These are phyloP conservation scores for Rhagonycha lutea DNA, from an alignment of 2,888 invertebrate genomes.

Conservation along the genomic window DNA sequence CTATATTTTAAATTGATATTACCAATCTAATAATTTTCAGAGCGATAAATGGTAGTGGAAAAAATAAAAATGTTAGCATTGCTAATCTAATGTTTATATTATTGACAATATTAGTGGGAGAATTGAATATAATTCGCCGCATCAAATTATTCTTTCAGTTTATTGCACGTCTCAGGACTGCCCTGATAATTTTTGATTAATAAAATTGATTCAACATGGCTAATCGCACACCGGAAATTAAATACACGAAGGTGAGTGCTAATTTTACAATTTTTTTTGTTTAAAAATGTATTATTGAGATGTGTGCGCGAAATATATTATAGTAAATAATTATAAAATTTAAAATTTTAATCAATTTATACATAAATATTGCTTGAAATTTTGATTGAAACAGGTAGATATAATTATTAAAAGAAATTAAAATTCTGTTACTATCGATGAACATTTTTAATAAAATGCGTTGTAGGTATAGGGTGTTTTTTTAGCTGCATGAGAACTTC, in stretches of 20 bases:
- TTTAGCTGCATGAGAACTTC: no score
- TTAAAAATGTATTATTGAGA: background rate
- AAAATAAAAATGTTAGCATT: background rate
- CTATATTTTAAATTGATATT: no score
- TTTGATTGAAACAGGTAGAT: no score
- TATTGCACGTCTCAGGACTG: background rate
- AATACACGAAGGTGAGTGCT: conserved; percentile 12
- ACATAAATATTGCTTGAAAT: no score
- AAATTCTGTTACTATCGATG: no score
- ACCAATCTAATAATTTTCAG: background rate
- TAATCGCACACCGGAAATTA: conserved; percentile 11
- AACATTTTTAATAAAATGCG: no score
- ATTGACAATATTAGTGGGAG: background rate
- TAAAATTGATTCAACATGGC: conserved; percentile 3
- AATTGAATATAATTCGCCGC: background rate
- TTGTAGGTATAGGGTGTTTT: no score
- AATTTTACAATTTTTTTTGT: background rate
- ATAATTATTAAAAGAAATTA: no score
- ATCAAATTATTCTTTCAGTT: background rate
- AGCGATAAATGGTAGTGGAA: background rate
- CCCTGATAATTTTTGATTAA: background rate
- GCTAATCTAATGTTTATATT: background rate
- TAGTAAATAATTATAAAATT: no score
- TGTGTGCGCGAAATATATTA: background rate
- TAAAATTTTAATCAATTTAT: no score